These are phyloP conservation scores for Stichodactyla mertensii DNA, from an alignment of 64 coral and sea anemone species.

Conservation along the genomic window DNA sequence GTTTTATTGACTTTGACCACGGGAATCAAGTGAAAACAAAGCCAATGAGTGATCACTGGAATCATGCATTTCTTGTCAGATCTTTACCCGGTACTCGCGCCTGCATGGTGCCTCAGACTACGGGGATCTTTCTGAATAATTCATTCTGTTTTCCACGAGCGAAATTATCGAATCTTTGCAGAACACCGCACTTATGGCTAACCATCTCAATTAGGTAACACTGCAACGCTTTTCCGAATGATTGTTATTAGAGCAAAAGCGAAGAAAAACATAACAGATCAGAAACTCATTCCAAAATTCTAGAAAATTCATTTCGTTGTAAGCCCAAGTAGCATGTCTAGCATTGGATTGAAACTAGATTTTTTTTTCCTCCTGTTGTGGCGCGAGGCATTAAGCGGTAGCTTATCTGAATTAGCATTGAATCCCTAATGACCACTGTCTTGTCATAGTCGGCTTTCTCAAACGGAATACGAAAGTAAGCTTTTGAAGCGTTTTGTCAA, in stretches of 20 bases:
- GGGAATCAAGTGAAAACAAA: background rate
- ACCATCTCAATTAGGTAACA: background rate
- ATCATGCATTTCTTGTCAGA: background rate
- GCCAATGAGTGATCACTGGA: background rate
- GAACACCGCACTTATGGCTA: background rate
- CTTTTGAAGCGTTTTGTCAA: constrained; percentile 23
- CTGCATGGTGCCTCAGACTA: constrained; percentile 10
- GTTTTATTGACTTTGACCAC: constrained; percentile 24
- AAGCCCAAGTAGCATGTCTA: background rate
- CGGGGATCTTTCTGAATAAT: constrained; percentile 16
- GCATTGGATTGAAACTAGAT: background rate
- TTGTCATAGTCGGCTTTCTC: constrained; percentile 4
- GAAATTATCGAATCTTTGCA: constrained; percentile 11
- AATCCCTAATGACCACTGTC: constrained; percentile 13
- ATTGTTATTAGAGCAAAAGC: background rate
- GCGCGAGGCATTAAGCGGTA: constrained; percentile 7
- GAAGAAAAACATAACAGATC: background rate
- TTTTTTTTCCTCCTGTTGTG: constrained; percentile 7
- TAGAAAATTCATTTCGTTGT: background rate
- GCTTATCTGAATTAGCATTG: constrained; percentile 24
- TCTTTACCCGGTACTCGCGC: background rate
- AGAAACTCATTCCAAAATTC: background rate
- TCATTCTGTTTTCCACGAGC: background rate
- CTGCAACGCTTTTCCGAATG: background rate
- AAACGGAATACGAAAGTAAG: constrained; percentile 22